These are phyloP conservation scores for Melolontha melolontha DNA, from an alignment of 2,888 invertebrate species.

Conservation along the genomic window DNA sequence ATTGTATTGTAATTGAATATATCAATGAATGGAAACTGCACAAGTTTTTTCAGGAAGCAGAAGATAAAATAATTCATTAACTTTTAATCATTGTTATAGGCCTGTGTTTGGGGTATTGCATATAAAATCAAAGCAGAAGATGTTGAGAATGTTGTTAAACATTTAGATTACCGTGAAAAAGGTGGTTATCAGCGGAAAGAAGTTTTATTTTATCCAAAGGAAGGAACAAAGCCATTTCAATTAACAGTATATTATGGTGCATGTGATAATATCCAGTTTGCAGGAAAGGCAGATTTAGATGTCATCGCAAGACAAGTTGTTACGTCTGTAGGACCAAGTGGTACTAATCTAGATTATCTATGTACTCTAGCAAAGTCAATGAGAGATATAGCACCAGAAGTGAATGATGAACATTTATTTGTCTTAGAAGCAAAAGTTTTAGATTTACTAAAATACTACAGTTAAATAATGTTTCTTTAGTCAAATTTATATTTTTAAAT, in stretches of 20 bases:
- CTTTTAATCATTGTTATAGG: conserved; percentile 56
- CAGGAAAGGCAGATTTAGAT: conserved; percentile 80
- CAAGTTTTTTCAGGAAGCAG: neutral
- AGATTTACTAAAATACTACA: conserved; percentile 54
- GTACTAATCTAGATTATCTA: conserved; percentile 91
- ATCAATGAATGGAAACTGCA: neutral
- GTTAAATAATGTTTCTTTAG: conserved; percentile 23
- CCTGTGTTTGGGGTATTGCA: conserved; percentile 90
- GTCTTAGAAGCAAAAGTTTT: conserved; percentile 75
- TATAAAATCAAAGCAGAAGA: conserved; percentile 84
- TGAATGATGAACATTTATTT: conserved; percentile 82
- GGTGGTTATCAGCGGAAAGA: conserved; percentile 86
- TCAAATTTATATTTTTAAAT: no score
- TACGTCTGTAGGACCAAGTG: conserved; percentile 83
- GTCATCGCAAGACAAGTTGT: conserved; percentile 85
- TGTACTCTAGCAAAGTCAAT: conserved; percentile 85
- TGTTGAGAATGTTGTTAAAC: conserved; percentile 77
- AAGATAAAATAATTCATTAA: neutral
- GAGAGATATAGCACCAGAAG: conserved; percentile 78
- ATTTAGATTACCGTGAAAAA: conserved; percentile 92
- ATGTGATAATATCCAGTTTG: conserved; percentile 77
- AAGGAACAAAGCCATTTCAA: conserved; percentile 68
- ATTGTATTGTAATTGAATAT: conserved; percentile 37
- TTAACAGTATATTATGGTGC: conserved; percentile 87
- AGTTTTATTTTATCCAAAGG: conserved; percentile 78